These are phyloP conservation scores for Cacoxenus indagator DNA, from an alignment of 2,888 invertebrate genomes.

Conservation along the genomic window DNA sequence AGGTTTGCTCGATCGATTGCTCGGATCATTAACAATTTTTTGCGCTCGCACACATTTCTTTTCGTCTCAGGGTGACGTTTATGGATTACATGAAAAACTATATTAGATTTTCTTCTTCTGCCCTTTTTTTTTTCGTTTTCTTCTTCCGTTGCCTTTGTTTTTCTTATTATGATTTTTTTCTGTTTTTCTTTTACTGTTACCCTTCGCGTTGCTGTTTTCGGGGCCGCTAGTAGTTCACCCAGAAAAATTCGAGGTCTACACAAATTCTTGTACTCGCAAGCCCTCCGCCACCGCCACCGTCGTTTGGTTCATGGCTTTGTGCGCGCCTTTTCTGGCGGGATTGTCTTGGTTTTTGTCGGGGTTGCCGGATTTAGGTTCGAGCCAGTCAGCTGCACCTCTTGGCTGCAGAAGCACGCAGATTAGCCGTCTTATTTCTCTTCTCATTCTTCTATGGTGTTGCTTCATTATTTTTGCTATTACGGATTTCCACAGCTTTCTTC, in stretches of 20 bases:
- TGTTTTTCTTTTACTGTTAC: neutral
- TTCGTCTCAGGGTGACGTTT: slow-evolving; percentile 56
- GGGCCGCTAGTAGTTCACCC: slow-evolving; percentile 42
- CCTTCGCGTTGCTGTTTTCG: slow-evolving; percentile 11
- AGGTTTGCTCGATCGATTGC: slow-evolving; percentile 19
- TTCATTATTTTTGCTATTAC: slow-evolving; percentile 21
- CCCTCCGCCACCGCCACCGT: neutral
- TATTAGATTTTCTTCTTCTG: slow-evolving; percentile 29
- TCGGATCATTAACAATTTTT: slow-evolving; percentile 15
- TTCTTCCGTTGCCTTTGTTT: neutral
- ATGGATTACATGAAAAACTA: slow-evolving; percentile 61
- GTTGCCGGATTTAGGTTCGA: no score
- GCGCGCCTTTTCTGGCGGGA: neutral
- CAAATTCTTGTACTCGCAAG: neutral
- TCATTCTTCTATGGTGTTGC: neutral
- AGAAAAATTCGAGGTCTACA: slow-evolving; percentile 35
- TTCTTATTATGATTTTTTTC: neutral
- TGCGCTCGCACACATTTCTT: slow-evolving; percentile 12
- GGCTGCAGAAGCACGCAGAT: neutral
- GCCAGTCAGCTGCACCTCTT: no score
- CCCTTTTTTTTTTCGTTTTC: slow-evolving; percentile 8
- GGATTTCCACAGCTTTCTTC: slow-evolving; percentile 28
- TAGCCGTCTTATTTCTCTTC: neutral
- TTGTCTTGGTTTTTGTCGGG: no score
- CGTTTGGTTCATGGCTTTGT: neutral